Percentiles rank a stretch among this genome's conserved stretches.
Conservation (phyloP, 2,888 invertebrate genomes). For the Magallana nippona region DNA sequence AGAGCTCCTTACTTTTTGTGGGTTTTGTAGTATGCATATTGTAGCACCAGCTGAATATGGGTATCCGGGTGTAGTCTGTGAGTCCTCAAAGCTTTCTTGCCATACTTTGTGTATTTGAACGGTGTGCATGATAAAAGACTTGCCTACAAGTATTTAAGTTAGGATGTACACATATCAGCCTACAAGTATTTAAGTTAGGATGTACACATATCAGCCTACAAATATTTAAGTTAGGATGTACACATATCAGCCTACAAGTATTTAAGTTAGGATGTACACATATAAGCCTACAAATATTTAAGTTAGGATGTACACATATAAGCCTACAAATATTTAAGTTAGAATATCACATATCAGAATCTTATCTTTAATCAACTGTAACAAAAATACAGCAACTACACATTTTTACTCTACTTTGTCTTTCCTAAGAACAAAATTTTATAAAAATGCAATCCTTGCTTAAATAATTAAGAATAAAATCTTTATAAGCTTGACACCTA, state of each 20-base stretch:
- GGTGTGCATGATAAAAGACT: conserved; percentile 77
- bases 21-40: conserved; percentile 82
- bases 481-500: too few relatives aligned
- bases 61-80: conserved; percentile 84
- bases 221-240: conserved; percentile 31
- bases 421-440: neutral
- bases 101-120: conserved; percentile 81
- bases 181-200: conserved; percentile 55
- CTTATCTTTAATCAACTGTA: neutral
- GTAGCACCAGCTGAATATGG: conserved; percentile 84
- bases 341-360: neutral
- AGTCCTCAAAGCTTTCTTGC: conserved; percentile 82
- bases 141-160: conserved; percentile 63
- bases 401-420: neutral
- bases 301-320: neutral
- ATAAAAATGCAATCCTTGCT: too few relatives aligned
- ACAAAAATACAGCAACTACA: too few relatives aligned
- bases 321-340: too few relatives aligned
- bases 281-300: conserved; percentile 66
- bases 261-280: neutral
- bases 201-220: conserved; percentile 65
- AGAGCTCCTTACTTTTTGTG: conserved; percentile 34
- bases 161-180: conserved; percentile 53
- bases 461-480: too few relatives aligned
- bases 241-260: conserved; percentile 67